A percentile compares a stretch with the other conserved stretches of the same genome.
Evolutionary conservation across 2,113 vertebrate genomes (phyloP).

Genomic region (Lophius piscatorius): DNA sequence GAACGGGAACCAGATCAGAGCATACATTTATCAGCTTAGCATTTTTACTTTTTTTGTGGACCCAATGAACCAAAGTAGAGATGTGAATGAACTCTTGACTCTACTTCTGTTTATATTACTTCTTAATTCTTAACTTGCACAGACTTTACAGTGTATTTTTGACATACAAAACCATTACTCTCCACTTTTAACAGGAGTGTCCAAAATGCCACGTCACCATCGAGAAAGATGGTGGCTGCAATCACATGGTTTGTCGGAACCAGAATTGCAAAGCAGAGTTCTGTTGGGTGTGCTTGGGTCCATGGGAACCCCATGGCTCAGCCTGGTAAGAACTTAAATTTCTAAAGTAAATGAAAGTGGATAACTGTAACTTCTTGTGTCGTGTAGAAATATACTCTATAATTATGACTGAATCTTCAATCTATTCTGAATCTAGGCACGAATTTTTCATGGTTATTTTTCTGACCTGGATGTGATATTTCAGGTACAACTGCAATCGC

Average conservation of each 20-base stretch:
- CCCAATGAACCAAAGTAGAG: too few species aligned
- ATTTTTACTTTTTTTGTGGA: too few species aligned
- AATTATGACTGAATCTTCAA: too few species aligned
- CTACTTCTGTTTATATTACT: too few species aligned
- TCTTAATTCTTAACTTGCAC: too few species aligned
- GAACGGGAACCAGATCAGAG: too few species aligned
- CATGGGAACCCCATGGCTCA: conserved; percentile 98
- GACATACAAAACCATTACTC: background rate
- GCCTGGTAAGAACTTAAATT: conserved; percentile 87
- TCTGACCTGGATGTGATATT: background rate
- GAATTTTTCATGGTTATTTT: background rate
- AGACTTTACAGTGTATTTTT: background rate
- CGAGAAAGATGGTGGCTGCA: conserved; percentile 99
- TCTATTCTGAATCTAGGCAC: too few species aligned
- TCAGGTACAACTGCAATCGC: conserved; percentile 99
- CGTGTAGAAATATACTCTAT: too few species aligned
- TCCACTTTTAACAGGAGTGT: conserved; percentile 86
- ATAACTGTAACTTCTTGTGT: too few species aligned
- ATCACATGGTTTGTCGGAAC: conserved; percentile 99
- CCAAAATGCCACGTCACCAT: conserved; percentile 99
- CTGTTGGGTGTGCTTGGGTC: conserved; percentile 99
- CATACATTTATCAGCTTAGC: too few species aligned
- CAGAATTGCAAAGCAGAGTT: conserved; percentile 99
- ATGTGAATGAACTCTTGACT: too few species aligned
- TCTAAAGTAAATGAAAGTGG: background rate